Percentiles rank a stretch among this genome's conserved stretches.
phyloP scores from a whole-genome alignment of 2,888 invertebrate species.

The Chymomyza fuscimana region DNA sequence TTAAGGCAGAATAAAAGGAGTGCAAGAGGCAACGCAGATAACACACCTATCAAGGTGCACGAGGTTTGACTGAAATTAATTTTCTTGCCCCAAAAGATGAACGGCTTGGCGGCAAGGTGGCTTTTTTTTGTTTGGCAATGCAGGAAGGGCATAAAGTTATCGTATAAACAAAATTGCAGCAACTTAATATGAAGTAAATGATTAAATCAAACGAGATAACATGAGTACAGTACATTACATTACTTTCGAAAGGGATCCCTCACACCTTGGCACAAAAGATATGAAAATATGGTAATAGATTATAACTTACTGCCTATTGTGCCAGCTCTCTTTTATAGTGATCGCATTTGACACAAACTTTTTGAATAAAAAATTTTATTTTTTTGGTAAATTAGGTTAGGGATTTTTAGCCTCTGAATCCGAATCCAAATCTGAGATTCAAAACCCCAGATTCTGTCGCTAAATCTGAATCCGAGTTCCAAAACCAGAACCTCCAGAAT shows the following conservation, averaged over 20 bases:
- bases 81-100: constrained; percentile 57
- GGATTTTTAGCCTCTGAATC: too few species aligned
- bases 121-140: constrained; percentile 12
- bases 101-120: constrained; percentile 54
- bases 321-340: too few species aligned
- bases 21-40: not conserved
- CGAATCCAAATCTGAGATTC: too few species aligned
- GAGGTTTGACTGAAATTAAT: constrained; percentile 66
- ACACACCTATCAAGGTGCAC: constrained; percentile 21
- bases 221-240: not conserved
- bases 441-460: too few species aligned
- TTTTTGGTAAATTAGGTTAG: too few species aligned
- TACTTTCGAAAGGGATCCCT: not conserved
- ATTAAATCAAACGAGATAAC: not conserved
- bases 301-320: not conserved
- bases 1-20: not conserved
- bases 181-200: not conserved
- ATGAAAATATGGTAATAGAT: not conserved
- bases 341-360: too few species aligned
- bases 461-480: too few species aligned
- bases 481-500: too few species aligned
- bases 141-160: constrained; percentile 46
- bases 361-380: too few species aligned
- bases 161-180: not conserved
- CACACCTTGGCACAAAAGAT: not conserved